These are phyloP conservation scores for Notodonta ziczac DNA, from an alignment of 2,888 invertebrate genomes.

Conservation along the genomic window DNA sequence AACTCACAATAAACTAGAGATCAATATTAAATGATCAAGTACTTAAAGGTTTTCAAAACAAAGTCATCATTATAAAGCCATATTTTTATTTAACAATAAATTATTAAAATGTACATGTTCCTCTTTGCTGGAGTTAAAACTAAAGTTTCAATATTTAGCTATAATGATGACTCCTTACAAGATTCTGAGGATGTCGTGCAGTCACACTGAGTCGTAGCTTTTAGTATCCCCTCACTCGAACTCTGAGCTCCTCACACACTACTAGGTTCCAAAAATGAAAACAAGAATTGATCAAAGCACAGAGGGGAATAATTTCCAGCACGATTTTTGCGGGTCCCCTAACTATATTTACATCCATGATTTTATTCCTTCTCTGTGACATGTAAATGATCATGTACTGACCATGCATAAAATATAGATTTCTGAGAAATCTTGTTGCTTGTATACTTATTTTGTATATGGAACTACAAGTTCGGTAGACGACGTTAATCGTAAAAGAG, in stretches of 20 bases:
- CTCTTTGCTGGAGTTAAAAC: not conserved
- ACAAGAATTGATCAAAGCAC: no score
- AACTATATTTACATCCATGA: no score
- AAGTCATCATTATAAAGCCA: not conserved
- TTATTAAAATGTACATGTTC: not conserved
- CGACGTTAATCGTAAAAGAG: not conserved
- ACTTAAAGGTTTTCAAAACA: not conserved
- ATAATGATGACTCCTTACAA: slow-evolving; percentile 4
- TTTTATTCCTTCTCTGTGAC: no score
- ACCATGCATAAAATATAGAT: no score
- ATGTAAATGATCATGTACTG: no score
- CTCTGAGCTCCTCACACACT: no score
- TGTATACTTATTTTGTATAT: no score
- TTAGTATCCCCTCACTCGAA: not conserved
- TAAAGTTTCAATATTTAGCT: not conserved
- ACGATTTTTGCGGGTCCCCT: no score
- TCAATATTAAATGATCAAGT: not conserved
- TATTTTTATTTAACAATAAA: not conserved
- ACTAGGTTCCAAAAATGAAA: no score
- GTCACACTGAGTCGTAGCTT: not conserved
- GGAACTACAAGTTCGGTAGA: not conserved
- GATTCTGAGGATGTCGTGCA: not conserved
- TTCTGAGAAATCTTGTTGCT: no score
- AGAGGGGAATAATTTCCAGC: no score
- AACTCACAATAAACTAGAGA: not conserved